These are phyloP conservation scores for Butastur rufipennis DNA, from an alignment of 2,113 vertebrate species.

Conservation along the genomic window DNA sequence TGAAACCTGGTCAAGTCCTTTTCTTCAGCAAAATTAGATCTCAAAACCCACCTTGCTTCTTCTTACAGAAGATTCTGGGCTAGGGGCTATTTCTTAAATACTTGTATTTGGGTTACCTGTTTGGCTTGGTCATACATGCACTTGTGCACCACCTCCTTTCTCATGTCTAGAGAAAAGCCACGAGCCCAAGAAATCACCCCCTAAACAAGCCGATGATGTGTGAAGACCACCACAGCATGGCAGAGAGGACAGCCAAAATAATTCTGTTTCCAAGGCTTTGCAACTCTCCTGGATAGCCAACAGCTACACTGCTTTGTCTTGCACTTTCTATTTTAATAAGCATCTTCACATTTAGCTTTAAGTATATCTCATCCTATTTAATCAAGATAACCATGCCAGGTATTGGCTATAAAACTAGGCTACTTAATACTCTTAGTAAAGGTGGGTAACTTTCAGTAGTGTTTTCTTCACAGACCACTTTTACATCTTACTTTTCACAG, in stretches of 20 bases:
- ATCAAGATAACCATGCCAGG: background rate
- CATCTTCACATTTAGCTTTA: no score
- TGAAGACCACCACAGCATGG: background rate
- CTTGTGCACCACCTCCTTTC: background rate
- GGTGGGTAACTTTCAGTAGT: background rate
- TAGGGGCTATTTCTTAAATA: background rate
- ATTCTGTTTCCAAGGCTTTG: background rate
- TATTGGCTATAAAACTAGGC: constrained; percentile 18
- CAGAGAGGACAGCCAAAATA: background rate
- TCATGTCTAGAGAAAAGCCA: background rate
- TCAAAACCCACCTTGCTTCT: background rate
- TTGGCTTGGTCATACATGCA: background rate
- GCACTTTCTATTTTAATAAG: constrained; percentile 57
- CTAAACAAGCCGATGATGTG: background rate
- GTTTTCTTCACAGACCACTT: background rate
- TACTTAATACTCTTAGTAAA: no score
- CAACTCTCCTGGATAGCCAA: constrained; percentile 3
- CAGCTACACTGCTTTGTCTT: constrained; percentile 43
- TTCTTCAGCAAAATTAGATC: background rate
- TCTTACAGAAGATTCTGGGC: background rate
- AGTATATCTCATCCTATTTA: background rate
- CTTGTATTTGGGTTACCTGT: background rate
- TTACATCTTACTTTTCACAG: background rate
- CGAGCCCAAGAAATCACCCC: background rate
- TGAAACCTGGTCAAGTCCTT: background rate